These are phyloP conservation scores for Lethenteron reissneri DNA, from an alignment of 2,113 vertebrate species.

Conservation along the genomic window DNA sequence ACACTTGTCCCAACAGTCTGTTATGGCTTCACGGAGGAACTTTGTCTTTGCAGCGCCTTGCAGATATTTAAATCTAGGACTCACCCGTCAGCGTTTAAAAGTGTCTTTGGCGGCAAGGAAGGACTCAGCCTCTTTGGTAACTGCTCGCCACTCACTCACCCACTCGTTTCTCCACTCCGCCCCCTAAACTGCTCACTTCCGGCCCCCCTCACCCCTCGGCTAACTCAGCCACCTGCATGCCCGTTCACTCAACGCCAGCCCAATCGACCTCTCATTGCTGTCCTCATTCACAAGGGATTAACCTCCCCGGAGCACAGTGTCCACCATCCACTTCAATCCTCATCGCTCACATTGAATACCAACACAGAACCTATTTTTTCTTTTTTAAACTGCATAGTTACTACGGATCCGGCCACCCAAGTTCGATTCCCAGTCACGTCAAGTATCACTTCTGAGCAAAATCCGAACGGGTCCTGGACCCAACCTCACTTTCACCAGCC, in stretches of 20 bases:
- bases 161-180: background rate
- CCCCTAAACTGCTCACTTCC: background rate
- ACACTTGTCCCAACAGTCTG: too few relatives aligned
- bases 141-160: background rate
- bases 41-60: conserved; percentile 31
- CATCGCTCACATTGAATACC: too few relatives aligned
- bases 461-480: too few relatives aligned
- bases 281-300: background rate
- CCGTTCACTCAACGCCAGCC: background rate
- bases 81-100: conserved; percentile 86
- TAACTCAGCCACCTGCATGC: background rate
- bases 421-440: too few relatives aligned
- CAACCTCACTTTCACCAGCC: too few relatives aligned
- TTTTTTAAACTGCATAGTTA: too few relatives aligned
- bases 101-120: conserved; percentile 60
- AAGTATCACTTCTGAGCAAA: too few relatives aligned
- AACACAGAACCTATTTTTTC: too few relatives aligned
- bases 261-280: background rate
- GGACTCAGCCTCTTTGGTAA: conserved; percentile 79
- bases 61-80: conserved; percentile 87
- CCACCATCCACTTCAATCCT: too few relatives aligned
- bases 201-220: background rate
- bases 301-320: too few relatives aligned
- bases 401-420: too few relatives aligned
- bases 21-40: too few relatives aligned